Conservation (phyloP, 1,140 invertebrate species). For the Leptopilina boulardi region DNA sequence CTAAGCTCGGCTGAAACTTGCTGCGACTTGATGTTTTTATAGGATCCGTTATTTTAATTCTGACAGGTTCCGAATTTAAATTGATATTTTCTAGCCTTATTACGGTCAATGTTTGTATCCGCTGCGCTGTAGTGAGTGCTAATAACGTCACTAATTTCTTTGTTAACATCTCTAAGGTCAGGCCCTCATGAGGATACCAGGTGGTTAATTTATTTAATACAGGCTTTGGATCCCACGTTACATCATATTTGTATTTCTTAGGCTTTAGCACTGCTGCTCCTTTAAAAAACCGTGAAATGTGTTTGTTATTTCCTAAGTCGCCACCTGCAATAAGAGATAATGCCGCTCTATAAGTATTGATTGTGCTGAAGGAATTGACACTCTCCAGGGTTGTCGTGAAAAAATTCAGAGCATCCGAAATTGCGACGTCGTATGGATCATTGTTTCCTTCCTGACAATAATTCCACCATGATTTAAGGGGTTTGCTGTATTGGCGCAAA, state of each 20-base stretch:
- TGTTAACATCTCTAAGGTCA: not conserved
- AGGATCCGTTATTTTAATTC: too few relatives aligned
- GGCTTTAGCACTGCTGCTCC: not conserved
- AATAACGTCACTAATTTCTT: constrained; percentile 23
- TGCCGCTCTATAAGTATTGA: not conserved
- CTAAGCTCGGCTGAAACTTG: too few relatives aligned
- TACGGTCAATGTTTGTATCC: too few relatives aligned
- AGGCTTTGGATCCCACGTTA: not conserved
- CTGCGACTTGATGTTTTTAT: too few relatives aligned
- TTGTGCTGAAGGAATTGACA: not conserved
- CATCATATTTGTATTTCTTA: too few relatives aligned
- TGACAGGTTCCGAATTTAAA: too few relatives aligned
- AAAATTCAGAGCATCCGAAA: not conserved
- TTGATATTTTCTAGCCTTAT: too few relatives aligned
- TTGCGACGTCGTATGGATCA: not conserved
- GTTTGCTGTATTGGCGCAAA: not conserved
- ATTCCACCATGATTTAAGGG: not conserved
- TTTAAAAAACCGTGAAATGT: not conserved
- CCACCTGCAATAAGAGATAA: not conserved
- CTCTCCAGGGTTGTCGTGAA: not conserved
- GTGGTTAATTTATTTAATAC: not conserved
- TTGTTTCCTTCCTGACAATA: not conserved
- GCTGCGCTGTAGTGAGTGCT: constrained; percentile 23
- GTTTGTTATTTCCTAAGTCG: not conserved
- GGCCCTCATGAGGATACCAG: not conserved